phyloP scores from a whole-genome alignment of 2,797 vertebrate genomes.

The Ceryle rudis region DNA sequence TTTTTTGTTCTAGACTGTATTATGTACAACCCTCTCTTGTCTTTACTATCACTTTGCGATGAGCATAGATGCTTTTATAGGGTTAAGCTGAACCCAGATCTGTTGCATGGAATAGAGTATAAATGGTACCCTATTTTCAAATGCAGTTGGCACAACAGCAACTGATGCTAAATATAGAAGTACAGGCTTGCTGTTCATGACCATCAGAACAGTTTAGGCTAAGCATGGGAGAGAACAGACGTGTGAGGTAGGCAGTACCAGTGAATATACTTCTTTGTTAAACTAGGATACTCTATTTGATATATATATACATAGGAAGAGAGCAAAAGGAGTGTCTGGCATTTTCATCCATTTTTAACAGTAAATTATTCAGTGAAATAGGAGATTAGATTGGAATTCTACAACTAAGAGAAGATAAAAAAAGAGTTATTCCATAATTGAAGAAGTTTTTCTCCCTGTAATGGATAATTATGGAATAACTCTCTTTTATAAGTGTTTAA shows the following conservation, averaged over 20 bases:
- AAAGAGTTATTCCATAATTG: neutral
- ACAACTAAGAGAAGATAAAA: neutral
- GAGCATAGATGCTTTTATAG: neutral
- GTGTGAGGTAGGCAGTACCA: neutral
- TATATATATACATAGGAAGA: neutral
- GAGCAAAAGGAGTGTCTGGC: neutral
- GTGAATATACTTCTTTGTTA: neutral
- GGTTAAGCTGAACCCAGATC: neutral
- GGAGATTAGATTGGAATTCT: neutral
- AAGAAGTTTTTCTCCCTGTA: slow-evolving; percentile 9
- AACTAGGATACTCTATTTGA: neutral
- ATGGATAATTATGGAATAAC: slow-evolving; percentile 46
- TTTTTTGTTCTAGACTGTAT: neutral
- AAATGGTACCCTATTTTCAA: neutral
- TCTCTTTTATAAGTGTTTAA: slow-evolving; percentile 31
- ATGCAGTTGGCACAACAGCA: neutral
- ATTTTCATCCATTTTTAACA: slow-evolving; percentile 37
- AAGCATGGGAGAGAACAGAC: neutral
- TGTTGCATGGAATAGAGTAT: neutral
- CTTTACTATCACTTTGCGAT: neutral
- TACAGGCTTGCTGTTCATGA: neutral
- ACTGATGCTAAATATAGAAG: neutral
- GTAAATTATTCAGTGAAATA: neutral
- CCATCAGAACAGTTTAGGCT: neutral
- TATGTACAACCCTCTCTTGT: neutral